phyloP scores from a whole-genome alignment of 2,888 invertebrate genomes.

The Crioceris asparagi region DNA sequence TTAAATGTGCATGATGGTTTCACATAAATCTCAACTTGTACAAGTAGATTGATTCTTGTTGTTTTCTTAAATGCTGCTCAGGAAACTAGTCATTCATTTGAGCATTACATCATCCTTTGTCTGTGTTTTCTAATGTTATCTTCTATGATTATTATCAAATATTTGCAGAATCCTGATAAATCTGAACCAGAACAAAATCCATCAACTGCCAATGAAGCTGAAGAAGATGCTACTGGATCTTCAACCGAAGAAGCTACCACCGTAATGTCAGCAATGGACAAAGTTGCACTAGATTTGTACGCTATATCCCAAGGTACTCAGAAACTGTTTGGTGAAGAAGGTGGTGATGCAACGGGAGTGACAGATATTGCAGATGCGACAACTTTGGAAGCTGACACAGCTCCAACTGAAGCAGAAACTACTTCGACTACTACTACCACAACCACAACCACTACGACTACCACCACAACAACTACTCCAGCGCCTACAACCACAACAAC shows the following conservation, averaged over 20 bases:
- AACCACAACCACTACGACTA: constrained; percentile 39
- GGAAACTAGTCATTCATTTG: too few relatives aligned
- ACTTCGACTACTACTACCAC: constrained; percentile 45
- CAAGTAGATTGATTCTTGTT: too few relatives aligned
- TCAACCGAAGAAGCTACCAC: constrained; percentile 45
- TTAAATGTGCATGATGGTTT: too few relatives aligned
- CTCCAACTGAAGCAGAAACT: constrained; percentile 29
- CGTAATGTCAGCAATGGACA: constrained; percentile 59
- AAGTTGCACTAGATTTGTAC: constrained; percentile 72
- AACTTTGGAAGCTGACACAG: constrained; percentile 18
- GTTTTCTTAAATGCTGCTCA: too few relatives aligned
- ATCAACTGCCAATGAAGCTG: constrained; percentile 31
- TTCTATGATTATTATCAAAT: too few relatives aligned
- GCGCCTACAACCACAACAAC: constrained; percentile 28
- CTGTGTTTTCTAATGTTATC: too few relatives aligned
- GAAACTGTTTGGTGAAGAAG: constrained; percentile 39
- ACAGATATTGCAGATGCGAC: constrained; percentile 19
- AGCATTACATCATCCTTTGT: too few relatives aligned
- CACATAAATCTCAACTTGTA: too few relatives aligned
- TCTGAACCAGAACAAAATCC: too few relatives aligned
- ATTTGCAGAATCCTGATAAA: too few relatives aligned
- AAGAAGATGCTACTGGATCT: constrained; percentile 26
- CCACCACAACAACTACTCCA: constrained; percentile 32
- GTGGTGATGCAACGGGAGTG: constrained; percentile 31
- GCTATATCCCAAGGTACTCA: constrained; percentile 61